These are phyloP conservation scores for Vombatus ursinus DNA, from an alignment of 2,113 vertebrate genomes.

Conservation along the genomic window DNA sequence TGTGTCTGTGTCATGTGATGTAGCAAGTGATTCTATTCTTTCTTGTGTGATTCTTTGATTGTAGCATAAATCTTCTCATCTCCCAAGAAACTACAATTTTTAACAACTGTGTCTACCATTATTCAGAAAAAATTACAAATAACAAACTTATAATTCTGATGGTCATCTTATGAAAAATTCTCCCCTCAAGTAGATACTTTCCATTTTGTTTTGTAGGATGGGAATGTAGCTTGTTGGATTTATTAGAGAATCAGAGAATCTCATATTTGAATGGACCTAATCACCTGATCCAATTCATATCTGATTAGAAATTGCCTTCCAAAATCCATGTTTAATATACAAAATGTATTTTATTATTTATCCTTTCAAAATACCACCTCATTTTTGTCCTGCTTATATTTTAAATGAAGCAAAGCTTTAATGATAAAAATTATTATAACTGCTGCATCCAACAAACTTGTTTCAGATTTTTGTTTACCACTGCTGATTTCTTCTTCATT, in stretches of 20 bases:
- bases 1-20: not conserved
- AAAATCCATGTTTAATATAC: not conserved
- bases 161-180: not conserved
- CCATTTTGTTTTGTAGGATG: no score
- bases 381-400: not conserved
- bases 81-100: not conserved
- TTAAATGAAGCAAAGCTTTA: not conserved
- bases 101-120: not conserved
- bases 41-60: no score
- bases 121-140: not conserved
- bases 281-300: not conserved
- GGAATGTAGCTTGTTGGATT: not conserved
- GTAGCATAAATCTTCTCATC: not conserved
- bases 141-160: not conserved
- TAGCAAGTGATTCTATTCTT: not conserved
- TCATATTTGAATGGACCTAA: not conserved
- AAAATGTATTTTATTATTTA: not conserved
- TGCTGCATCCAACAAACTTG: not conserved
- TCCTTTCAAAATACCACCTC: not conserved
- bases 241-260: not conserved
- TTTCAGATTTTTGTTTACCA: not conserved
- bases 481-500: not conserved
- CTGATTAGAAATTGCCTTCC: not conserved
- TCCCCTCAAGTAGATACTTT: not conserved
- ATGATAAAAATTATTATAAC: not conserved